Evolutionary conservation across 2,888 invertebrate species (phyloP).

Genomic region (Anoplius nigerrimus): DNA sequence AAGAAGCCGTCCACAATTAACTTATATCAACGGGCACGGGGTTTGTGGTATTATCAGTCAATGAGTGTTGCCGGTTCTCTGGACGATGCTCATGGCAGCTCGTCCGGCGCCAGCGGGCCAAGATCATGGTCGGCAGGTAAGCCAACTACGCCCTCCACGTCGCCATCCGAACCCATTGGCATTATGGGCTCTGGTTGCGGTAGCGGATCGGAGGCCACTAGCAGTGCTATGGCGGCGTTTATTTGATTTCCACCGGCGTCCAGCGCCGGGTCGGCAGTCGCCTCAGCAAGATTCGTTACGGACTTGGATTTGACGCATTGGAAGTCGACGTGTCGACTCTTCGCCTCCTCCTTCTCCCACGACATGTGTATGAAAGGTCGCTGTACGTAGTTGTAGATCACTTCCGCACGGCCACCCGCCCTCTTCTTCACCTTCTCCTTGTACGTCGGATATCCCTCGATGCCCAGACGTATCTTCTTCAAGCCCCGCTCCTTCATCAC

Average conservation of each 20-base stretch:
- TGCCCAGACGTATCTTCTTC: constrained; percentile 98
- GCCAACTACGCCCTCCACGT: constrained; percentile 71
- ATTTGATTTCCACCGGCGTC: constrained; percentile 79
- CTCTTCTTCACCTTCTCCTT: constrained; percentile 98
- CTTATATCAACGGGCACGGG: no score
- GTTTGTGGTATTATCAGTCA: neutral
- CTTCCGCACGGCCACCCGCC: constrained; percentile 95
- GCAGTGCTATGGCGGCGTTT: constrained; percentile 68
- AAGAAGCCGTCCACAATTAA: constrained; percentile 40
- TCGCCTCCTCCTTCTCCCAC: constrained; percentile 99
- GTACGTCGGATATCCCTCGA: constrained; percentile 99
- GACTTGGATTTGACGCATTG: constrained; percentile 99
- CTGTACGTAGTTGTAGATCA: constrained; percentile 99
- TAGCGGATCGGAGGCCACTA: constrained; percentile 69
- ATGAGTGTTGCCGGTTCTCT: constrained; percentile 13
- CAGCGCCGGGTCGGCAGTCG: constrained; percentile 91
- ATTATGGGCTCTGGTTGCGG: constrained; percentile 61
- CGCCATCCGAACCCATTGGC: constrained; percentile 66
- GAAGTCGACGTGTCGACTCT: constrained; percentile 98
- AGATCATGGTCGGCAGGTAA: constrained; percentile 65
- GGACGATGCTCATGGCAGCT: constrained; percentile 55
- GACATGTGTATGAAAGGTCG: constrained; percentile 99
- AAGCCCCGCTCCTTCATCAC: constrained; percentile 98
- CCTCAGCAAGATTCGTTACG: constrained; percentile 96
- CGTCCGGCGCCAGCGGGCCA: constrained; percentile 67